These are phyloP conservation scores for Diplodus puntazzo DNA, from an alignment of 2,797 vertebrate genomes.

Conservation along the genomic window DNA sequence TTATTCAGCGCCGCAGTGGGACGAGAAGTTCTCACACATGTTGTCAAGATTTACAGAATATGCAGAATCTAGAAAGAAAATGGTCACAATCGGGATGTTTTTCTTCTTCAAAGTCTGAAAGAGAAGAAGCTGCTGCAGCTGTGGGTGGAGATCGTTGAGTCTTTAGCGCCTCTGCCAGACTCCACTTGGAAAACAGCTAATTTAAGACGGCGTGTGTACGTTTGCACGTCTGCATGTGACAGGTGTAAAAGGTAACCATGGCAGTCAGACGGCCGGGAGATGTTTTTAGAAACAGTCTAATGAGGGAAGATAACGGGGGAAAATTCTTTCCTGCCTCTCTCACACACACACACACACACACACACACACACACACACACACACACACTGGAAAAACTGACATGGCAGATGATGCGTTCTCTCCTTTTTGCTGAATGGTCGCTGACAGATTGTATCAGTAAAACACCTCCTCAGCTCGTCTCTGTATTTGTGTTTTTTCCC, in stretches of 20 bases:
- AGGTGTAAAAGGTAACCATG: conserved; percentile 51
- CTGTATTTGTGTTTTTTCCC: conserved; percentile 23
- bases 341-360: neutral
- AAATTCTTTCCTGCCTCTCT: neutral
- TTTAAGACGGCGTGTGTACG: conserved; percentile 2
- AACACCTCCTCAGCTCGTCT: neutral
- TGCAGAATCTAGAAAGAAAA: neutral
- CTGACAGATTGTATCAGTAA: conserved; percentile 45
- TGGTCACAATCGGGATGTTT: neutral
- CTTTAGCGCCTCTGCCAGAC: neutral
- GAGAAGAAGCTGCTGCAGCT: neutral
- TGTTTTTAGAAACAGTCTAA: conserved; percentile 33
- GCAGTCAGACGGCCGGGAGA: conserved; percentile 24
- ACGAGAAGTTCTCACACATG: conserved; percentile 12
- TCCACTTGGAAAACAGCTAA: conserved; percentile 5
- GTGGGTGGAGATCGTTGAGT: neutral
- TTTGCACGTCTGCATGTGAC: conserved; percentile 30
- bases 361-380: neutral
- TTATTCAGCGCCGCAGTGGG: neutral
- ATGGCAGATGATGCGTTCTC: conserved; percentile 6
- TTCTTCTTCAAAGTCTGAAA: neutral
- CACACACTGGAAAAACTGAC: conserved; percentile 16
- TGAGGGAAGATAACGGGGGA: neutral
- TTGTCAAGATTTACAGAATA: neutral
- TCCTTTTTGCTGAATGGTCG: conserved; percentile 38